These are phyloP conservation scores for Hoplostethus atlanticus DNA, from an alignment of 2,797 vertebrate species.

Conservation along the genomic window DNA sequence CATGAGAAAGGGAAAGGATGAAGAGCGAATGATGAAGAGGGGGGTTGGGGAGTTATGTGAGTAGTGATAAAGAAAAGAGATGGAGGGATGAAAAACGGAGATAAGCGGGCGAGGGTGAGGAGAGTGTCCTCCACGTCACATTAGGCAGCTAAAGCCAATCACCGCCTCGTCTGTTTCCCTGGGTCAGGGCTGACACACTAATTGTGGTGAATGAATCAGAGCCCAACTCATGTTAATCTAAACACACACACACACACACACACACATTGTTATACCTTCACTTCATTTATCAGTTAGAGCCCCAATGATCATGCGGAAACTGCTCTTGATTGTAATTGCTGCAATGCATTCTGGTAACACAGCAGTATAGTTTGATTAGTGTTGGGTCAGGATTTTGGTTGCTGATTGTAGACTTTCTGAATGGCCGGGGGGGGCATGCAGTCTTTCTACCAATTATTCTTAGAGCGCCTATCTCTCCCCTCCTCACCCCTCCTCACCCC, in stretches of 20 bases:
- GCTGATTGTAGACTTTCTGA: slow-evolving; percentile 32
- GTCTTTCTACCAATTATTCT: slow-evolving; percentile 15
- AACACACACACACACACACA: not conserved
- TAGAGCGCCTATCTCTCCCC: not conserved
- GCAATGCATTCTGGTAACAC: slow-evolving; percentile 49
- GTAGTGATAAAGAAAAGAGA: not conserved
- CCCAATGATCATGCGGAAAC: slow-evolving; percentile 27
- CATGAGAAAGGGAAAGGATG: slow-evolving; percentile 15
- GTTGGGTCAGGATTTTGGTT: slow-evolving; percentile 8
- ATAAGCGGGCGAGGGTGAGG: slow-evolving; percentile 23
- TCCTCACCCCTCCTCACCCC: not conserved
- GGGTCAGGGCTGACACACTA: slow-evolving; percentile 51
- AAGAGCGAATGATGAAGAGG: slow-evolving; percentile 14
- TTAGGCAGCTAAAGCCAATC: slow-evolving; percentile 77
- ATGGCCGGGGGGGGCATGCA: slow-evolving; percentile 9
- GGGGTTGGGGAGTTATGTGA: slow-evolving; percentile 6
- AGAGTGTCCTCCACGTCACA: slow-evolving; percentile 53
- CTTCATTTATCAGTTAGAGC: slow-evolving; percentile 59
- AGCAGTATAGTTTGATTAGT: slow-evolving; percentile 54
- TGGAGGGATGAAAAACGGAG: slow-evolving; percentile 24
- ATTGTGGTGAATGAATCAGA: slow-evolving; percentile 68
- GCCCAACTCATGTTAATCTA: slow-evolving; percentile 22
- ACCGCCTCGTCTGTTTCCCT: slow-evolving; percentile 61
- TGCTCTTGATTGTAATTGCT: slow-evolving; percentile 63
- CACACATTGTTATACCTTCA: slow-evolving; percentile 5